These are phyloP conservation scores for Esox lucius DNA, from an alignment of 2,797 vertebrate genomes.

Conservation along the genomic window DNA sequence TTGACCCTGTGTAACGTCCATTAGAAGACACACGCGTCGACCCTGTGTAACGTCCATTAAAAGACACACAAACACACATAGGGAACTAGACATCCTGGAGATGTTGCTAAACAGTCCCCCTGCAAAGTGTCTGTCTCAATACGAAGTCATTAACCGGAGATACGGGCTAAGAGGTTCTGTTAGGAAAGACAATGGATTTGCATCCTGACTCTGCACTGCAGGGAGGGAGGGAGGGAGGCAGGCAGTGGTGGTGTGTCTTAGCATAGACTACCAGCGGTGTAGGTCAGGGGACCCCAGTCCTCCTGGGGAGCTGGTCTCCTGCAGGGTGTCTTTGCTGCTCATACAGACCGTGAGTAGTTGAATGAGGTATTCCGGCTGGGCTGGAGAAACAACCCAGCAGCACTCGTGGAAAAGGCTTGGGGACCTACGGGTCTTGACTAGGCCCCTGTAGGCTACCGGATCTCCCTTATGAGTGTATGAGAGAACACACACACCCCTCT, in stretches of 20 bases:
- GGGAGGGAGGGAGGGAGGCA: not conserved
- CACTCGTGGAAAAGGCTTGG: not conserved
- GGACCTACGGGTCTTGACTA: not conserved
- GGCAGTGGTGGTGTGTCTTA: not conserved
- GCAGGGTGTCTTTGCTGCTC: not conserved
- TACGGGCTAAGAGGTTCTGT: not conserved
- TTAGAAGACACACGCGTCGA: too few species aligned
- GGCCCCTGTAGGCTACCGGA: not conserved
- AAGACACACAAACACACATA: conserved; percentile 19
- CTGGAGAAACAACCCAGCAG: not conserved
- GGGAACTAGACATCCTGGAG: not conserved
- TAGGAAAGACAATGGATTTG: conserved; percentile 14
- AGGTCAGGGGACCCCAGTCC: not conserved
- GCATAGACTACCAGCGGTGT: not conserved
- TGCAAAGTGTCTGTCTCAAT: not conserved
- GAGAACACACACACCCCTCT: conserved; percentile 8
- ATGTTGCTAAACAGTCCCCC: not conserved
- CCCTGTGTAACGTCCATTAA: too few species aligned
- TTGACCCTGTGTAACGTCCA: too few species aligned
- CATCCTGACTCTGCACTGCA: conserved; percentile 19
- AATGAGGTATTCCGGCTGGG: not conserved
- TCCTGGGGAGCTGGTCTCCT: not conserved
- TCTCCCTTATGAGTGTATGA: not conserved
- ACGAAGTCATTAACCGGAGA: conserved; percentile 3
- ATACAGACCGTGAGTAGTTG: not conserved